These are phyloP conservation scores for Pampusana beccarii DNA, from an alignment of 2,113 vertebrate species.

Conservation along the genomic window DNA sequence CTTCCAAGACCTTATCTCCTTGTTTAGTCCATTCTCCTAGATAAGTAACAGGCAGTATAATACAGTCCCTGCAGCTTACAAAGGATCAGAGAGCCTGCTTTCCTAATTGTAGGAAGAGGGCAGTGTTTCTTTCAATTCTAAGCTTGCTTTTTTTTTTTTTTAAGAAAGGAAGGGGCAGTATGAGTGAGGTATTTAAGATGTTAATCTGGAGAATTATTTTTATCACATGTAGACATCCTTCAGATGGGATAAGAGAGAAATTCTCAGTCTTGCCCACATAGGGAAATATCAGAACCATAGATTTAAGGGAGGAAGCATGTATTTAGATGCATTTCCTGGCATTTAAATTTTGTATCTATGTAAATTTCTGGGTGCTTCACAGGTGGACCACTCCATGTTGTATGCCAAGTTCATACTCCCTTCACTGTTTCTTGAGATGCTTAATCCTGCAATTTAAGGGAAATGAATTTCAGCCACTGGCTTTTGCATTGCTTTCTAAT, in stretches of 20 bases:
- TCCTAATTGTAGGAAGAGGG: slow-evolving; percentile 13
- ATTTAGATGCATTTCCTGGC: neutral
- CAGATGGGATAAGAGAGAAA: neutral
- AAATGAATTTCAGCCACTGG: slow-evolving; percentile 19
- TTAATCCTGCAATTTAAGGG: slow-evolving; percentile 24
- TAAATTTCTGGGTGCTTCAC: neutral
- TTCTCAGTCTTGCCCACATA: neutral
- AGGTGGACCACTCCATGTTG: neutral
- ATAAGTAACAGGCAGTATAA: neutral
- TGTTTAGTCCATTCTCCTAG: neutral
- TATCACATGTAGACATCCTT: neutral
- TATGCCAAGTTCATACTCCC: neutral
- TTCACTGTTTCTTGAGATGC: neutral
- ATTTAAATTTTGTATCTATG: neutral
- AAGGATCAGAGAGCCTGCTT: neutral
- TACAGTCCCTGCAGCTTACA: neutral
- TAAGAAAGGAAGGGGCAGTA: slow-evolving; percentile 15
- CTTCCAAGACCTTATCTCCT: neutral
- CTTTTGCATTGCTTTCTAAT: slow-evolving; percentile 47
- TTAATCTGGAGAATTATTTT: neutral
- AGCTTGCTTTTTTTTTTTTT: neutral
- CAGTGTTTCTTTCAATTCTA: slow-evolving; percentile 34
- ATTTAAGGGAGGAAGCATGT: neutral
- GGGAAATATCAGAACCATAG: neutral
- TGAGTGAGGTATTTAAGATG: neutral